phyloP scores from a whole-genome alignment of 2,797 vertebrate genomes.

The Selene dorsalis region DNA sequence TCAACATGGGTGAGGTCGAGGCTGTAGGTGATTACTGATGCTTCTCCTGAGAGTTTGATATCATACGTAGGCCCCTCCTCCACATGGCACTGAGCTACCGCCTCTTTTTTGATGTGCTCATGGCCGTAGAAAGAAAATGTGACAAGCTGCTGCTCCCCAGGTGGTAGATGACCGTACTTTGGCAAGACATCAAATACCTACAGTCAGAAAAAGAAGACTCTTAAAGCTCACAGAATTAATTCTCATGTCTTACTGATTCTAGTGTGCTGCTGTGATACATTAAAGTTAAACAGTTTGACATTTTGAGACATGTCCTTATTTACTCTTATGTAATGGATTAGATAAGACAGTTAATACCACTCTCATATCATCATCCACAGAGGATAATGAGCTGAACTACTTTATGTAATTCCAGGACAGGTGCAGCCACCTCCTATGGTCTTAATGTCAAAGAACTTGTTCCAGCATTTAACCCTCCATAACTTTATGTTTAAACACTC shows the following conservation, averaged over 20 bases:
- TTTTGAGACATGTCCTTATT: not conserved
- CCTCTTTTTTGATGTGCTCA: conserved; percentile 74
- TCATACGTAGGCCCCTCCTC: conserved; percentile 89
- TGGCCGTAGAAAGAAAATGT: conserved; percentile 89
- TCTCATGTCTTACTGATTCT: not conserved
- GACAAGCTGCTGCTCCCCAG: conserved; percentile 82
- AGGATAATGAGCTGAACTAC: not conserved
- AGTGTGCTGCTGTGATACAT: not conserved
- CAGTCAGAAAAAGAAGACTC: conserved; percentile 5
- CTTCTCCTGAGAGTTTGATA: conserved; percentile 85
- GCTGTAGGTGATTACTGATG: conserved; percentile 85
- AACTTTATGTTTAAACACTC: not conserved
- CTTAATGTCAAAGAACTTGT: not conserved
- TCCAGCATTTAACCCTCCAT: not conserved
- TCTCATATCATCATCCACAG: not conserved
- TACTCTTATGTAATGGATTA: not conserved
- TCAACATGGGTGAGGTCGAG: conserved; percentile 82
- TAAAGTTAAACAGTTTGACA: not conserved
- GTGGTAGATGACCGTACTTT: conserved; percentile 81
- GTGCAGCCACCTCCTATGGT: not conserved
- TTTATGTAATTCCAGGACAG: not conserved
- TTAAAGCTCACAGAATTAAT: not conserved
- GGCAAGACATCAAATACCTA: conserved; percentile 92
- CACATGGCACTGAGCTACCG: conserved; percentile 85
- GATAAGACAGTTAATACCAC: not conserved